Conservation (phyloP, 2,797 vertebrate genomes). For the Sparidentex hasta region DNA sequence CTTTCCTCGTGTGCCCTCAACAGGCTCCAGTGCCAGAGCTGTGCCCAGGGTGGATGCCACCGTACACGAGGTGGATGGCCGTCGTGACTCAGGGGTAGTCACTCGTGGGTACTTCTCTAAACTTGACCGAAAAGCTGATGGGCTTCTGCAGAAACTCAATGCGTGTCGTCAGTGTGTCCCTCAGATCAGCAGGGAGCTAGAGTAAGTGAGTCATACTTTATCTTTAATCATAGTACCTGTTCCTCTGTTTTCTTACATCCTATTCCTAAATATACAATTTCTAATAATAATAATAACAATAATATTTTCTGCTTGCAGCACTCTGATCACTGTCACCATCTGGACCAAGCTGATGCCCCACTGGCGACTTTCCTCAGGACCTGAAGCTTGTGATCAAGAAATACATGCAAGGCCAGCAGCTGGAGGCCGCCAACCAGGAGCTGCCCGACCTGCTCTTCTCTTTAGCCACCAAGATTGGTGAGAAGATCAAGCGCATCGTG, state of each 20-base stretch:
- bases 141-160: slow-evolving; percentile 81
- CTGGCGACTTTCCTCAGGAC: slow-evolving; percentile 82
- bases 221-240: background rate
- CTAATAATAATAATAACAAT: too few relatives aligned
- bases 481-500: slow-evolving; percentile 81
- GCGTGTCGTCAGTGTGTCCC: slow-evolving; percentile 37
- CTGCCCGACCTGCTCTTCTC: slow-evolving; percentile 84
- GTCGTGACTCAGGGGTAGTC: slow-evolving; percentile 82
- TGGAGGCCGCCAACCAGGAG: slow-evolving; percentile 82
- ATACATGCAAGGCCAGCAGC: slow-evolving; percentile 85
- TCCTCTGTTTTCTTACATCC: background rate
- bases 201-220: slow-evolving; percentile 80
- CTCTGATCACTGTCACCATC: slow-evolving; percentile 87
- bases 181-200: slow-evolving; percentile 87
- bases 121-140: slow-evolving; percentile 82
- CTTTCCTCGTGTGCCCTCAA: background rate
- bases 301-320: slow-evolving; percentile 71
- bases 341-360: slow-evolving; percentile 80
- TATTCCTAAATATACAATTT: too few relatives aligned
- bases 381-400: slow-evolving; percentile 82
- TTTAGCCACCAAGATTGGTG: slow-evolving; percentile 81
- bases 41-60: slow-evolving; percentile 71
- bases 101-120: slow-evolving; percentile 73
- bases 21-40: slow-evolving; percentile 84
- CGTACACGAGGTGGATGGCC: slow-evolving; percentile 83